These are phyloP conservation scores for Peromyscus maniculatus DNA, from an alignment of 2,113 vertebrate genomes.

Conservation along the genomic window DNA sequence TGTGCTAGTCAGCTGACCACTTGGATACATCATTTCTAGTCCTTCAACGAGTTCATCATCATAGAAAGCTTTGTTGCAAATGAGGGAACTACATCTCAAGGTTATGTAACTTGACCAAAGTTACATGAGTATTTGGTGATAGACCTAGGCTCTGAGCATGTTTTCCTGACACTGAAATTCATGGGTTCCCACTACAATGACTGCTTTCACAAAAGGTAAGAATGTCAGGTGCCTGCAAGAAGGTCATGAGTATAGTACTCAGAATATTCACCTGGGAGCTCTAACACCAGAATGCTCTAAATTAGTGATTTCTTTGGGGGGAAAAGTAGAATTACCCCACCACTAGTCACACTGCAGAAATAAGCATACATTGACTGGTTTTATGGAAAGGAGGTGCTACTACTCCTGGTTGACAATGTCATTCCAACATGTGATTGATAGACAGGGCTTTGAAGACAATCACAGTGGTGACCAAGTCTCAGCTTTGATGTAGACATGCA, in stretches of 20 bases:
- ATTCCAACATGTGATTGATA: fast-evolving
- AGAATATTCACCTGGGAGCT: background rate
- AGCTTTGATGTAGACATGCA: background rate
- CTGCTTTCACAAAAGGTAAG: background rate
- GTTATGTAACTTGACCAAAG: background rate
- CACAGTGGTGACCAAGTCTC: background rate
- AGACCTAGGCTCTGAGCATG: background rate
- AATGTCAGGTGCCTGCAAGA: background rate
- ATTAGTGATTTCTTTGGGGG: conserved; percentile 11
- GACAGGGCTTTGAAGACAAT: fast-evolving
- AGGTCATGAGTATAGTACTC: background rate
- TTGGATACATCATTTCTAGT: background rate
- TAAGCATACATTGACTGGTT: background rate
- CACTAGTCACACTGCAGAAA: background rate
- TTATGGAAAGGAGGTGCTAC: background rate
- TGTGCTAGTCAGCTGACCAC: too few relatives aligned
- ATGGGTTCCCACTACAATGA: background rate
- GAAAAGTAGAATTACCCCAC: background rate
- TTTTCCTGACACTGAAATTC: background rate
- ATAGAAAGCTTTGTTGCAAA: background rate
- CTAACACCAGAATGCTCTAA: background rate
- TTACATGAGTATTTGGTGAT: background rate
- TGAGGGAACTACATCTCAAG: background rate
- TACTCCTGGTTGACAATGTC: background rate
- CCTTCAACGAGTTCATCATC: background rate